Base-by-base conservation (phyloP, 2,113 vertebrate species). In the Neoarius graeffei region DNA sequence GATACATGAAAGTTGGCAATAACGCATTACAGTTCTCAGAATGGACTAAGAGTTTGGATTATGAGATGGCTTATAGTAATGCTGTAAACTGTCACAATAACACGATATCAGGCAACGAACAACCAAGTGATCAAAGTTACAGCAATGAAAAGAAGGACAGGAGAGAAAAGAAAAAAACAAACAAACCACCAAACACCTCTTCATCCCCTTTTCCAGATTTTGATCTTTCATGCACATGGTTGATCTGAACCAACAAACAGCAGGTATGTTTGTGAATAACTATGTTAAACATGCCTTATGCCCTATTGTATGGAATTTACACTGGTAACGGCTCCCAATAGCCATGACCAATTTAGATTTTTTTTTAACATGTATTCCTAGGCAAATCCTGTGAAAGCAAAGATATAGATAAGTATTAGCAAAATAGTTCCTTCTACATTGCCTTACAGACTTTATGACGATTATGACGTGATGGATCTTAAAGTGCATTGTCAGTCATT, bases 1-100 rank as follows among this genome's bases (percentile, higher is more conserved):
- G 69, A 74, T 83, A 80, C 82, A 86, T 84, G 54, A 73, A 71
- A 20, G 59, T 77, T 54, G 60, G 77, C 50, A 35, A 56, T 64
- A 64, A 23, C 84, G 73, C 20, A 64, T 82, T 81, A 85, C 50
- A 83, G 67, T 83, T 86, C 54, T 77, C 48, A 69, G 50, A 86
- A 80, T 81, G 80, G 59, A 86, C 52, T 89, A 89, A 80, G 83
- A 87, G 20, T 48, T 4, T 42, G 42, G 42, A 42, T 42, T 42
- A 42, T 42, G 42, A 42, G 42, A 42, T 42, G 42, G 42, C n/a
- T 35, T 80, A n/a, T 5, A 66, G 20, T 57, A 66, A 48, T 67
- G 74, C 8, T 30, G 60, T 54, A 66, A n/a, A 62, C n/a, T 15
- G 7, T 69, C 25, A 27, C 14, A 80, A 52, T 35, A 64, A 79